phyloP scores from a whole-genome alignment of 2,888 invertebrate genomes.

The Ypsolopha sequella region DNA sequence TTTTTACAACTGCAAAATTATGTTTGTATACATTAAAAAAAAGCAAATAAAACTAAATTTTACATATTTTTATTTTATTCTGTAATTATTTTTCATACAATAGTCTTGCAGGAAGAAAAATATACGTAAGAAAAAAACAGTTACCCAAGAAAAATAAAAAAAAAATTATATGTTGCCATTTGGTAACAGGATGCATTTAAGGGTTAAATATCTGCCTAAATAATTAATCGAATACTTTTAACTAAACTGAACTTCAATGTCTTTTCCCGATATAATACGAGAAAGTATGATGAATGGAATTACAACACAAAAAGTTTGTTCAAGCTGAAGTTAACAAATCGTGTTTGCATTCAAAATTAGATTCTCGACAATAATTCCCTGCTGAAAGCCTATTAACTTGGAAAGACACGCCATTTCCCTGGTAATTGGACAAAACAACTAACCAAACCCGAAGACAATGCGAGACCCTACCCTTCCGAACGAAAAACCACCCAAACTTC shows the following conservation, averaged over 20 bases:
- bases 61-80: too few relatives aligned
- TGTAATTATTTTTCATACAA: too few relatives aligned
- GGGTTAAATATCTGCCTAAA: too few relatives aligned
- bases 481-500: conserved; percentile 26
- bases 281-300: not conserved
- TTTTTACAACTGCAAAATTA: too few relatives aligned
- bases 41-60: too few relatives aligned
- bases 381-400: conserved; percentile 57
- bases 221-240: conserved; percentile 3
- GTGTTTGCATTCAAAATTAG: not conserved
- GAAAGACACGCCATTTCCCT: conserved; percentile 51
- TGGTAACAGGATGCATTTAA: too few relatives aligned
- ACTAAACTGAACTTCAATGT: not conserved
- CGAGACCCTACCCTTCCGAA: conserved; percentile 31
- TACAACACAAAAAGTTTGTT: not conserved
- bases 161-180: too few relatives aligned
- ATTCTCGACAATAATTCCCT: conserved; percentile 16
- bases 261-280: too few relatives aligned
- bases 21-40: too few relatives aligned
- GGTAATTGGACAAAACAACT: conserved; percentile 66
- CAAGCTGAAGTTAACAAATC: not conserved
- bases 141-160: too few relatives aligned
- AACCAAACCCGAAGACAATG: conserved; percentile 50
- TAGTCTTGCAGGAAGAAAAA: too few relatives aligned
- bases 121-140: too few relatives aligned